Conservation (phyloP, 2,888 invertebrate species). For the Scrobipalpa costella region DNA sequence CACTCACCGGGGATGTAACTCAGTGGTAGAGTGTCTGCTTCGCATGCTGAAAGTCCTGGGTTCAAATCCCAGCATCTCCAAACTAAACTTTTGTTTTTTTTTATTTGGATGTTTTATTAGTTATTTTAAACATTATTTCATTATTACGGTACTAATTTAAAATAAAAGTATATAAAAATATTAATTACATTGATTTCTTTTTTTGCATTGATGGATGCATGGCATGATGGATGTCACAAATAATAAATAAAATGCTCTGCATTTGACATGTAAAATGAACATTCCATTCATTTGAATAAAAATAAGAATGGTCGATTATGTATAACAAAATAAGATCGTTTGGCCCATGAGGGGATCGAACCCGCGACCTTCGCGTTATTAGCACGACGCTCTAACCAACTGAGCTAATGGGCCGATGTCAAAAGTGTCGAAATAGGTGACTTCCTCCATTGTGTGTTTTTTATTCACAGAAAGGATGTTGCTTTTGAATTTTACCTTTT, state of each 20-base stretch:
- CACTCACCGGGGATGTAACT: conserved; percentile 68
- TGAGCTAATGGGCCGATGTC: conserved; percentile 69
- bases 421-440: conserved; percentile 11
- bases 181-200: too few species aligned
- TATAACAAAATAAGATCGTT: not conserved
- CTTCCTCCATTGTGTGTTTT: not conserved
- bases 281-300: too few species aligned
- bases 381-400: conserved; percentile 78
- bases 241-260: too few species aligned
- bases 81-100: conserved; percentile 27
- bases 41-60: conserved; percentile 85
- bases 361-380: conserved; percentile 77
- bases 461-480: too few species aligned
- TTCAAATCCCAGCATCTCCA: conserved; percentile 85
- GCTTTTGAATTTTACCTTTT: too few species aligned
- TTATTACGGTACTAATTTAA: too few species aligned
- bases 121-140: too few species aligned
- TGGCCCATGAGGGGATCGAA: conserved; percentile 79
- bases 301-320: not conserved
- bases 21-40: conserved; percentile 84
- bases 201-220: too few species aligned
- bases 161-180: too few species aligned
- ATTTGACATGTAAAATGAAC: too few species aligned
- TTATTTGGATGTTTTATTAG: conserved; percentile 11
- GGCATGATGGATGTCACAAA: too few species aligned